Evolutionary conservation across 2,888 invertebrate species (phyloP).

Genomic region (Himalopsyche kuldschensis): DNA sequence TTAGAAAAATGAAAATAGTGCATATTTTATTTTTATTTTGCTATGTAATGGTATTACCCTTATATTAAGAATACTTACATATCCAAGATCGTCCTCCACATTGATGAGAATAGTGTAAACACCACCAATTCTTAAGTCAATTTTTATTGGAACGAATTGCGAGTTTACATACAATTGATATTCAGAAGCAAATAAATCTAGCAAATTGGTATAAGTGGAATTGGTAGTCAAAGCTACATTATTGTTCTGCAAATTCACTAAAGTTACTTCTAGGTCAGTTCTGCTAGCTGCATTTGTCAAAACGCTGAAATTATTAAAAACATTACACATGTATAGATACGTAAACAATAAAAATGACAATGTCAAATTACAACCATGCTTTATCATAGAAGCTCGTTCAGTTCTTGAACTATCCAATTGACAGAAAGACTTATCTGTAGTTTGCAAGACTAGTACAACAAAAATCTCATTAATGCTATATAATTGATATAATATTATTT

Average conservation of each 20-base stretch:
- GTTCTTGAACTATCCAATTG: too few species aligned
- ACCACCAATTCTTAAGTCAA: constrained; percentile 48
- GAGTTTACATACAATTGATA: constrained; percentile 43
- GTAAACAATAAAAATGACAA: too few species aligned
- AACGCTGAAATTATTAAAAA: constrained; percentile 19
- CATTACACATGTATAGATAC: not conserved
- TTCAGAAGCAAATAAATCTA: constrained; percentile 39
- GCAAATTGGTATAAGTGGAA: constrained; percentile 26
- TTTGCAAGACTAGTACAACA: too few species aligned
- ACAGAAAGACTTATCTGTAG: too few species aligned
- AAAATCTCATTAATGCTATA: too few species aligned
- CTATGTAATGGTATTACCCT: not conserved
- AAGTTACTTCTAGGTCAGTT: constrained; percentile 10
- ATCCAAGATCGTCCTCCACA: constrained; percentile 31
- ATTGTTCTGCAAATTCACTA: constrained; percentile 23
- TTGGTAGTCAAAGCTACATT: constrained; percentile 25
- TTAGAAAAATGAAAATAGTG: too few species aligned
- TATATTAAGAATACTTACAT: constrained; percentile 40
- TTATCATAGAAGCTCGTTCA: too few species aligned
- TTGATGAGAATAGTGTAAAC: constrained; percentile 49
- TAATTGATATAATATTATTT: constrained; percentile 37
- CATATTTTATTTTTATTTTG: too few species aligned
- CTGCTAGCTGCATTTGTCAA: constrained; percentile 9
- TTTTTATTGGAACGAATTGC: constrained; percentile 5
- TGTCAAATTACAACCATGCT: too few species aligned